Percentiles rank a stretch among this genome's conserved stretches.
These are phyloP conservation scores for Hypotaenidia okinawae DNA, from an alignment of 2,797 vertebrate species.

Conservation along the genomic window DNA sequence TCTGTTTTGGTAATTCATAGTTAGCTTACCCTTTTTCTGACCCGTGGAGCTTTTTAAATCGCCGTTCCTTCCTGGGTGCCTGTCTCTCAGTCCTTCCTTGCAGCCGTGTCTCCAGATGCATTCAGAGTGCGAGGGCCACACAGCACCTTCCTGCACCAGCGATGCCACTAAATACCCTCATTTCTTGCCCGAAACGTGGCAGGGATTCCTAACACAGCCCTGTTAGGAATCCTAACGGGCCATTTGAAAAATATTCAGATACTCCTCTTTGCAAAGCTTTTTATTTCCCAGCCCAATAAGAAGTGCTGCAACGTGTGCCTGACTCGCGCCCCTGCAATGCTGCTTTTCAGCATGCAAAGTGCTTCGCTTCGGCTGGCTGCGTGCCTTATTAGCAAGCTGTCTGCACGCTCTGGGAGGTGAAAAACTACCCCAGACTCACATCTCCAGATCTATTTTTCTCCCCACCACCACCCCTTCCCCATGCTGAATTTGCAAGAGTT, in stretches of 20 bases:
- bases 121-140: fast-evolving
- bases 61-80: fast-evolving
- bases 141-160: not conserved
- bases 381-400: not conserved
- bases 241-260: not conserved
- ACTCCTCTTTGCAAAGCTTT: not conserved
- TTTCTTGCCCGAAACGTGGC: not conserved
- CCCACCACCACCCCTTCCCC: not conserved
- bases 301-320: not conserved
- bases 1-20: slow-evolving; percentile 26
- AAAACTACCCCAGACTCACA: not conserved
- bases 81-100: not conserved
- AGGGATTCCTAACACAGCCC: not conserved
- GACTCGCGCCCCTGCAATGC: not conserved
- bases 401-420: not conserved
- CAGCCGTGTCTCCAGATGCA: not conserved
- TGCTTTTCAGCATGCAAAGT: not conserved
- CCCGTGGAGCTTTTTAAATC: slow-evolving; percentile 14
- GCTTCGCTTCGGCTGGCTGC: not conserved
- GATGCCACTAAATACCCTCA: not conserved
- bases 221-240: not conserved
- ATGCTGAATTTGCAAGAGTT: not conserved
- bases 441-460: not conserved
- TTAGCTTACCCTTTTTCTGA: slow-evolving; percentile 21
- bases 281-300: not conserved